A percentile compares a stretch with the other conserved stretches of the same genome.
Evolutionary conservation across 2,888 invertebrate species (phyloP).

Genomic region (Clusia tigrina): DNA sequence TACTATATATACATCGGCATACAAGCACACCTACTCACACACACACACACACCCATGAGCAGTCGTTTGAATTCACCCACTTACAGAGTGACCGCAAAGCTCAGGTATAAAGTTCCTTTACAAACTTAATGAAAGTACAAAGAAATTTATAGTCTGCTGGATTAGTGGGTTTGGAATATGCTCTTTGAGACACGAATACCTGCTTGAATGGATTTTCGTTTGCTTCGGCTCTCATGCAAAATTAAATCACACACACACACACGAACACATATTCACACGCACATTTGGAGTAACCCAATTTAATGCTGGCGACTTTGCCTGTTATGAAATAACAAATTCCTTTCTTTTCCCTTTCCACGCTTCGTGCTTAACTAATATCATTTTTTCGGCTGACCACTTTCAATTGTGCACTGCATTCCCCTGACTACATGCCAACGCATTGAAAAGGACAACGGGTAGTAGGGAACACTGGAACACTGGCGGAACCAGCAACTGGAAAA

Average conservation of each 20-base stretch:
- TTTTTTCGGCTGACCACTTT: slow-evolving; percentile 9
- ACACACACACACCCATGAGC: not conserved
- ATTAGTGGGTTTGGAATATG: too few relatives aligned
- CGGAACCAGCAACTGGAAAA: slow-evolving; percentile 10
- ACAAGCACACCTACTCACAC: slow-evolving; percentile 3
- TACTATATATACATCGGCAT: too few relatives aligned
- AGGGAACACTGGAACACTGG: not conserved
- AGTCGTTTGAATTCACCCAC: not conserved
- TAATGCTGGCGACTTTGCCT: slow-evolving; percentile 15
- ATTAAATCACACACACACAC: slow-evolving; percentile 6
- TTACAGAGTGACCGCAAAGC: not conserved
- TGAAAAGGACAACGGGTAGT: not conserved
- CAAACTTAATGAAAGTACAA: not conserved
- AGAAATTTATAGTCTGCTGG: slow-evolving; percentile 1
- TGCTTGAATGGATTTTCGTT: too few relatives aligned
- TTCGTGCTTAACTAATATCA: slow-evolving; percentile 21
- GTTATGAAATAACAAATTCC: slow-evolving; percentile 27
- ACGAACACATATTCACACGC: not conserved
- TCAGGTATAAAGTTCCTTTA: not conserved
- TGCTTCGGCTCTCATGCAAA: not conserved
- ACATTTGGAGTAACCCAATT: not conserved
- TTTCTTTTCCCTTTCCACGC: slow-evolving; percentile 15
- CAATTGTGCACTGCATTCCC: too few relatives aligned
- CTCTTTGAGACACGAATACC: too few relatives aligned
- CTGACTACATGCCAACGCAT: not conserved